A percentile compares a stretch with the other conserved stretches of the same genome.
phyloP scores from a whole-genome alignment of 1,140 invertebrate genomes.

The Contarinia nasturtii region DNA sequence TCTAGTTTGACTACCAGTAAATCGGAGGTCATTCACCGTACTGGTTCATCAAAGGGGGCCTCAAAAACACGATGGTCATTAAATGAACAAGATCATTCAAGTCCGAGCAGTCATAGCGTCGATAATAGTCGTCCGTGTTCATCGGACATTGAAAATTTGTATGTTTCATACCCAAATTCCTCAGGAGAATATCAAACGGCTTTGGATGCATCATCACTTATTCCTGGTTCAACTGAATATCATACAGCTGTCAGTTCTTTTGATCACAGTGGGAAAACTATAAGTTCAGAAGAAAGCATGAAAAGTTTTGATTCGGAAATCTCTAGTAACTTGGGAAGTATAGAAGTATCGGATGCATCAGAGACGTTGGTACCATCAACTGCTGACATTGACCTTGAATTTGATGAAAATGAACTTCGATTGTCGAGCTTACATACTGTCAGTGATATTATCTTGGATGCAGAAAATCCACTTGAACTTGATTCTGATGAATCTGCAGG shows the following conservation, averaged over 20 bases:
- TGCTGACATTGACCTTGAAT: slow-evolving; percentile 22
- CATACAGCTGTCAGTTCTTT: slow-evolving; percentile 51
- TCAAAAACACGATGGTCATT: slow-evolving; percentile 37
- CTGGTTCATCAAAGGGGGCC: slow-evolving; percentile 29
- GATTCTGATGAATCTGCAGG: slow-evolving; percentile 31
- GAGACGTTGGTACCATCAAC: slow-evolving; percentile 76
- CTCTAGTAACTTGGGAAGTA: slow-evolving; percentile 67
- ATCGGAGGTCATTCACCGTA: slow-evolving; percentile 26
- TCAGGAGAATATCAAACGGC: slow-evolving; percentile 77
- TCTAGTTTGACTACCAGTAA: slow-evolving; percentile 13
- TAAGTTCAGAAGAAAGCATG: slow-evolving; percentile 75
- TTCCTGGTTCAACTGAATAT: slow-evolving; percentile 56
- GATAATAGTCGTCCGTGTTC: slow-evolving; percentile 70
- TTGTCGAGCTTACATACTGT: background rate
- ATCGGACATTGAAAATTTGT: slow-evolving; percentile 62
- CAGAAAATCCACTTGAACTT: too few species aligned
- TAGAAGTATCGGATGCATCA: slow-evolving; percentile 74
- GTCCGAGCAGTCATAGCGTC: slow-evolving; percentile 72
- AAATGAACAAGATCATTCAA: slow-evolving; percentile 53
- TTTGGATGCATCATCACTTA: slow-evolving; percentile 42
- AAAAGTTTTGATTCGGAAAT: slow-evolving; percentile 74
- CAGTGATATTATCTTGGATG: slow-evolving; percentile 16
- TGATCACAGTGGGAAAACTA: slow-evolving; percentile 26
- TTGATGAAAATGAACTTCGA: background rate
- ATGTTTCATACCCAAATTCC: slow-evolving; percentile 35